Evolutionary conservation across 2,888 invertebrate genomes (phyloP), one percentile per base, ranked within the genome.

Genomic region (Lepeophtheirus nordmannii): DNA sequence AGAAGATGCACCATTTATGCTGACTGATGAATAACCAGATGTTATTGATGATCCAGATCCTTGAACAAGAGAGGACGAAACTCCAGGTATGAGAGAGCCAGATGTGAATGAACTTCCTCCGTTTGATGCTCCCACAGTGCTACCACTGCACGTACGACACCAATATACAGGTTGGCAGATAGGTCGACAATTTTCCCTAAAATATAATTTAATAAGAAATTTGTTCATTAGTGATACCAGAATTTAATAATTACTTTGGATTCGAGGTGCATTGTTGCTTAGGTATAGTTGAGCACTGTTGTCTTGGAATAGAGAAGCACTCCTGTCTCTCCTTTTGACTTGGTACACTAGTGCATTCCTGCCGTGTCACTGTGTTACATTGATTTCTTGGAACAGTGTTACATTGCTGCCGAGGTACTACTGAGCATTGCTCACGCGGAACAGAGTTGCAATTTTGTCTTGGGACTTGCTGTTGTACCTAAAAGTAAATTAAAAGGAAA

Each of bases 131-230:
- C 20, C 38, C 1, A 41, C 41, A 8, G 11, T 11, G 14, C 17
- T 11, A 7, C 66, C 66, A 14, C 23, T 37, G 39, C 66, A 66
- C 23, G 41, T 38, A 20, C 41, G 58, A 30, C 66, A 66, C 66
- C 66, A 66, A 30, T 61, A 66, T 40, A 66, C 66, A n/a, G 66
- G 66, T 59, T 60, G 59, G 22, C 66, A 66, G 10, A 46, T 46
- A 1, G 66, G 66, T 30, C 60, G 46, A 56, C 63, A 63, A 56
- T 22, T 63, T 46, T 63, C 63, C 17, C 63, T 63, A 30, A 10
- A 20, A 23, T 5, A 7, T 30, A 7, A 30, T 30, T 30, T 30
- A 30, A 5, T 30, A 5, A 5, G 2, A 30, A 30, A 30, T 61
- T 30, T 30, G 20, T 39, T 46, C 1, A 20, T 20, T 56, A 38